Conservation (phyloP, 2,113 vertebrate species). For the Hyperoodon ampullatus region DNA sequence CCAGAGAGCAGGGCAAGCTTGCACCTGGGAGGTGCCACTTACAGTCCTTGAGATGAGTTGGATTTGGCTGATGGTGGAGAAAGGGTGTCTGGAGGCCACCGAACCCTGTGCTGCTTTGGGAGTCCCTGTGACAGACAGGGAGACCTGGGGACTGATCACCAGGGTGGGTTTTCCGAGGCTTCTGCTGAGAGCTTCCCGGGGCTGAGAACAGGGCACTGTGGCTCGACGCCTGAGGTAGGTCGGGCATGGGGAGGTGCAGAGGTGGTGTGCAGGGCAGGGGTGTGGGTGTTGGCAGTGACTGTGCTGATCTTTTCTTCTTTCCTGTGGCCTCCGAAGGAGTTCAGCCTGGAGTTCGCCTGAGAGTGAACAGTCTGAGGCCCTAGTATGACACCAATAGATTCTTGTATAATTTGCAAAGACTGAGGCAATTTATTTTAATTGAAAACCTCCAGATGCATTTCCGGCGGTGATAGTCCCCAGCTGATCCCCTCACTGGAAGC, state of each 20-base stretch:
- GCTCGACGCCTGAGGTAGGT: neutral
- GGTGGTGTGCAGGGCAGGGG: neutral
- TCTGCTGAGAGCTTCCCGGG: neutral
- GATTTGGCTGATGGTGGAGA: neutral
- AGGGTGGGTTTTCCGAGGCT: neutral
- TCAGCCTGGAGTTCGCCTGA: neutral
- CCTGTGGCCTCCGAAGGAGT: neutral
- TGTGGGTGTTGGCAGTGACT: neutral
- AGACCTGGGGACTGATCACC: neutral
- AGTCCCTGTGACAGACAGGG: neutral
- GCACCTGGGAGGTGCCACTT: no score
- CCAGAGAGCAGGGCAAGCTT: no score
- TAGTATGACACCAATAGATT: neutral
- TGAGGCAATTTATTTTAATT: conserved; percentile 53
- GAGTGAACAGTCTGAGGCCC: conserved; percentile 8
- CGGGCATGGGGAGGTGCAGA: no score
- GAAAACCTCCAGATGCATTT: conserved; percentile 57
- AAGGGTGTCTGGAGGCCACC: neutral
- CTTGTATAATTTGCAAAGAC: conserved; percentile 27
- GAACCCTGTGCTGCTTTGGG: neutral
- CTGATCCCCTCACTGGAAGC: neutral
- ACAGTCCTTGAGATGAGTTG: neutral
- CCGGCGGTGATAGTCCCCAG: conserved; percentile 51
- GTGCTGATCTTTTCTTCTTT: neutral
- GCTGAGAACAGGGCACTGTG: neutral